phyloP scores from a whole-genome alignment of 2,113 vertebrate species.

The Marmota monax region DNA sequence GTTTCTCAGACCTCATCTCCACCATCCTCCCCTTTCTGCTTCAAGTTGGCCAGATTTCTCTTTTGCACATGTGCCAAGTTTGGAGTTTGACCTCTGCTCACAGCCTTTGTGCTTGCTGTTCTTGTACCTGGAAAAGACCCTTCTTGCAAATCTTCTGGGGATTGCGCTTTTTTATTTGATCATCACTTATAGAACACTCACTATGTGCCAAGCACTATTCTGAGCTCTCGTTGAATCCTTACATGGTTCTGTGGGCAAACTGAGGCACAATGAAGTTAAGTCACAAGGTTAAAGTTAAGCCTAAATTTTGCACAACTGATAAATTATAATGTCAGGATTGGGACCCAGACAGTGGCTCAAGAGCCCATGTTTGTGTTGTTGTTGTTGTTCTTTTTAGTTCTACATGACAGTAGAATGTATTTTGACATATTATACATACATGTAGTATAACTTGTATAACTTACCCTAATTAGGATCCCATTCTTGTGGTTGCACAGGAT shows the following conservation, averaged over 20 bases:
- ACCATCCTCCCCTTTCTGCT: neutral
- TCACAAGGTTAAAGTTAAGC: neutral
- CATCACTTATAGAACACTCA: neutral
- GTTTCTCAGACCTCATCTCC: neutral
- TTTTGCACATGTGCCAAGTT: neutral
- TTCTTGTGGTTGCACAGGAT: too few species aligned
- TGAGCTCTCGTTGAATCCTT: neutral
- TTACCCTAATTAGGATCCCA: too few species aligned
- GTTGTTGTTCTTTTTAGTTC: too few species aligned
- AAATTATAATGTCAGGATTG: neutral
- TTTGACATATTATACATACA: too few species aligned
- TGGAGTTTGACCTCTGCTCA: neutral
- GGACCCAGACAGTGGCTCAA: neutral
- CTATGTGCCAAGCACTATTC: neutral
- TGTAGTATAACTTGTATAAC: too few species aligned
- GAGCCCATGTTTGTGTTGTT: neutral
- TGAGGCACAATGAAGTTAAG: neutral
- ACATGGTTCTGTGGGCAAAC: neutral
- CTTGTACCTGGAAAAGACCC: neutral
- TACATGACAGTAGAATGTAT: too few species aligned
- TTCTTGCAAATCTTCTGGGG: neutral
- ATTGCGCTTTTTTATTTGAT: neutral
- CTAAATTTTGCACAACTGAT: neutral
- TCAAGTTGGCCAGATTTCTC: neutral
- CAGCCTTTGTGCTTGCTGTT: neutral